Conservation (phyloP, 2,888 invertebrate species). For the Watsonalla cultraria region DNA sequence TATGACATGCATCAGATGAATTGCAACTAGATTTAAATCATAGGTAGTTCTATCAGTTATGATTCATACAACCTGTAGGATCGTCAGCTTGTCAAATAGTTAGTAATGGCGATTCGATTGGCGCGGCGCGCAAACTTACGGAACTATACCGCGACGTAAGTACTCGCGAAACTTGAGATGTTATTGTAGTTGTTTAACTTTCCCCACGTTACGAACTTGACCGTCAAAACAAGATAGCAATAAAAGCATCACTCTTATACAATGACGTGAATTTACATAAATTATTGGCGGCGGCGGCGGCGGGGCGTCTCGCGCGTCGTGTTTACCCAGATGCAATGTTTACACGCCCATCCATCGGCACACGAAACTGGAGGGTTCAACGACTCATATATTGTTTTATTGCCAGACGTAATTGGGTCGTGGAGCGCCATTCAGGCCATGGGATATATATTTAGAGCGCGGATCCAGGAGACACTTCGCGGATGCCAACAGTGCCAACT, state of each 20-base stretch:
- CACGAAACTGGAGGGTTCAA: constrained; percentile 62
- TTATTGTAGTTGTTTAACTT: constrained; percentile 57
- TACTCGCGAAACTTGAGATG: constrained; percentile 19
- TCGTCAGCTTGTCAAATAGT: too few relatives aligned
- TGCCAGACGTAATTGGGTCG: constrained; percentile 72
- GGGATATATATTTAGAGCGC: constrained; percentile 50
- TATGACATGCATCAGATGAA: too few relatives aligned
- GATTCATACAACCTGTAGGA: too few relatives aligned
- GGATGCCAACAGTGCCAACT: constrained; percentile 33
- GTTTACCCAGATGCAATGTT: constrained; percentile 70
- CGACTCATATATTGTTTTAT: constrained; percentile 73
- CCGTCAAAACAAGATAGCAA: constrained; percentile 71
- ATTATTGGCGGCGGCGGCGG: constrained; percentile 70
- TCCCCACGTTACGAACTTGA: constrained; percentile 68
- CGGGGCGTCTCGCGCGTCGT: constrained; percentile 50
- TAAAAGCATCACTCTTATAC: constrained; percentile 72
- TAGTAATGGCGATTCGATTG: neutral
- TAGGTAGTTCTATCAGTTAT: too few relatives aligned
- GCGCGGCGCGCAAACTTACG: neutral
- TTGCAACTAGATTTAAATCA: too few relatives aligned
- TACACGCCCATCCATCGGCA: constrained; percentile 44
- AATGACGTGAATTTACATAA: constrained; percentile 76
- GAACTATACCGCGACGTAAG: constrained; percentile 7
- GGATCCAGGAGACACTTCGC: constrained; percentile 34
- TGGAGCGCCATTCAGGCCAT: constrained; percentile 54